Base-by-base conservation (phyloP, 2,888 invertebrate genomes). In the Nephrotoma guestfalica region DNA sequence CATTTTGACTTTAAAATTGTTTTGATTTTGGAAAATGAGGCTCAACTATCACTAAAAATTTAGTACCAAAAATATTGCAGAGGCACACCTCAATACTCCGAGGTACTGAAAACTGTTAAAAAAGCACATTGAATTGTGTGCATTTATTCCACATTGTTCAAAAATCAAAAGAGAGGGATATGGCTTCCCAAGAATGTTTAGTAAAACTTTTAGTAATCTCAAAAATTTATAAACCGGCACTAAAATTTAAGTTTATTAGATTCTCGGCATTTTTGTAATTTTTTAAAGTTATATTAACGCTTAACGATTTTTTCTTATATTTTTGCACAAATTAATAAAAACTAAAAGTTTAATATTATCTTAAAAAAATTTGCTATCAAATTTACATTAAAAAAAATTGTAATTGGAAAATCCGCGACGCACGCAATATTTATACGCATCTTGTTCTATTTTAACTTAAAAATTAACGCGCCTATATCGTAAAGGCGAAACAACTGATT, bases 401-500 rank as follows among this genome's bases (percentile, higher is more conserved):
- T 18, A 85, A 43, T 85, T 85, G 15, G 43, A 42, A 15, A 41
- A 71, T 71, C 30, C 71, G 71, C 30, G 2, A 30, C 30, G 4
- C 30, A 9, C 30, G 30, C 30, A 30, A 30, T 30, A 30, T 30
- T 30, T 30, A 30, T 30, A 30, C 30, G 30, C 7, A 71, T 71
- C 30, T 71, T 57, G 51, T 57, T 71, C 18, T 30, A 30, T 71
- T 71, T 71, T 71, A 71, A 6, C 71, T 13, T 30, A 71, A 30
- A 30, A 30, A 71, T 30, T 71, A 71, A 18, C 18, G 6, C 18
- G 47, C n/a, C 3, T 57, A 30, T 71, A 18, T 5, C 9, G 4
- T 13, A 71, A 71, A 91, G 91, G 90, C 89, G 90, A 91, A 90
- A 90, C 90, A 89, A 90, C 89, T 89, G 90, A 91, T 89, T 90